These are phyloP conservation scores for Seriola dumerili DNA, from an alignment of 2,113 vertebrate genomes.

Conservation along the genomic window DNA sequence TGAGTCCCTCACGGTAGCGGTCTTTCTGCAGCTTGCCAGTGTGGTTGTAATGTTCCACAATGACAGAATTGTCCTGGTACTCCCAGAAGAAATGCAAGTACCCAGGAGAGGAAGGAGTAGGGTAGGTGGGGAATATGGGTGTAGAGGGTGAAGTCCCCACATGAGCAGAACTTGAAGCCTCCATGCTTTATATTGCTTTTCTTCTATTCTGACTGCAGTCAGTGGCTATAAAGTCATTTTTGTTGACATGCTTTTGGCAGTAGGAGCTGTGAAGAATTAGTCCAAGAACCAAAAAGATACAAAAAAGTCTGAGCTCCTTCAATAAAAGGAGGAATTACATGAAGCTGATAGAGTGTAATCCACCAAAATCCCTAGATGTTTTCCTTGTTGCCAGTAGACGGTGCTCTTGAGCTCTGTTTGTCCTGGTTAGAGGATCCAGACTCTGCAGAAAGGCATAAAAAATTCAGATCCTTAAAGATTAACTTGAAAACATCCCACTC, in stretches of 20 bases:
- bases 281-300: not conserved
- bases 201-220: conserved; percentile 25
- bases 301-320: conserved; percentile 15
- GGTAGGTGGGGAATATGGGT: not conserved
- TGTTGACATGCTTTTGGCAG: conserved; percentile 26
- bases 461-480: not conserved
- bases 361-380: conserved; percentile 26
- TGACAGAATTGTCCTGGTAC: conserved; percentile 85
- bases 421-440: conserved; percentile 18
- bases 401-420: conserved; percentile 62
- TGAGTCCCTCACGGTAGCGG: conserved; percentile 85
- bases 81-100: conserved; percentile 76
- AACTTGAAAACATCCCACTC: not conserved
- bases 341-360: conserved; percentile 24
- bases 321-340: conserved; percentile 34
- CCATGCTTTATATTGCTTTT: conserved; percentile 69
- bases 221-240: conserved; percentile 66
- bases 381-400: conserved; percentile 59
- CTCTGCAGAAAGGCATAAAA: conserved; percentile 48
- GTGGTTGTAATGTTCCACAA: conserved; percentile 90
- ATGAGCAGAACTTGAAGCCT: conserved; percentile 52
- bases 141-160: conserved; percentile 27
- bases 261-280: conserved; percentile 16
- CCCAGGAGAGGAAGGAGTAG: conserved; percentile 26
- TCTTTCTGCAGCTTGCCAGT: conserved; percentile 88